phyloP scores from a whole-genome alignment of 2,113 vertebrate species.

The Alligator sinensis region DNA sequence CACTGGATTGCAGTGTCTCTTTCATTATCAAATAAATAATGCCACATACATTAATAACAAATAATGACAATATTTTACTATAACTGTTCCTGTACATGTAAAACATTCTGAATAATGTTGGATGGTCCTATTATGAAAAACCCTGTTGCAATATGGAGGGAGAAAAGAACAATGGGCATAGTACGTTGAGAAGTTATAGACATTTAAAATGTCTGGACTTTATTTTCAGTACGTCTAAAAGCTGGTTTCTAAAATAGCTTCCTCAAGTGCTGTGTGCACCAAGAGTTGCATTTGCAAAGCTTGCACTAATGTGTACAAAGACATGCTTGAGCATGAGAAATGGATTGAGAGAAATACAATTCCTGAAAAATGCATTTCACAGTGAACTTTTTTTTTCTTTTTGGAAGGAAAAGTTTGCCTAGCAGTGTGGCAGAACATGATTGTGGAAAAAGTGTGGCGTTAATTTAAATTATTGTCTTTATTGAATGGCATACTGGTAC shows the following conservation, averaged over 20 bases:
- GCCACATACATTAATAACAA: accelerated
- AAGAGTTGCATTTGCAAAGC: background rate
- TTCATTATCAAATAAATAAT: background rate
- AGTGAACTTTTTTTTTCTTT: background rate
- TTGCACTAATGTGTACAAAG: background rate
- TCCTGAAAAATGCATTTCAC: background rate
- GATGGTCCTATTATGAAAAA: background rate
- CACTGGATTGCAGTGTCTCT: background rate
- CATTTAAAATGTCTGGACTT: background rate
- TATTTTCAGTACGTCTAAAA: background rate
- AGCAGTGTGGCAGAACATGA: background rate
- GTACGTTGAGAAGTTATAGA: background rate
- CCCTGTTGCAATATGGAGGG: background rate
- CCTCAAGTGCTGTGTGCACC: background rate
- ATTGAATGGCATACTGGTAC: background rate
- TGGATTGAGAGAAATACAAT: background rate
- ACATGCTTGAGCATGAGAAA: background rate
- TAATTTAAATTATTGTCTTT: background rate
- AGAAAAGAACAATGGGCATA: background rate
- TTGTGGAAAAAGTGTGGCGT: background rate
- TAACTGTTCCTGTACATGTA: background rate
- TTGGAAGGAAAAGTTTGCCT: background rate
- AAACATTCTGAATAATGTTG: background rate
- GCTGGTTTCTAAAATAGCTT: background rate
- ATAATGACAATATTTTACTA: background rate